Evolutionary conservation across 2,888 invertebrate species (phyloP).

Genomic region (Diachrysia chrysitis): DNA sequence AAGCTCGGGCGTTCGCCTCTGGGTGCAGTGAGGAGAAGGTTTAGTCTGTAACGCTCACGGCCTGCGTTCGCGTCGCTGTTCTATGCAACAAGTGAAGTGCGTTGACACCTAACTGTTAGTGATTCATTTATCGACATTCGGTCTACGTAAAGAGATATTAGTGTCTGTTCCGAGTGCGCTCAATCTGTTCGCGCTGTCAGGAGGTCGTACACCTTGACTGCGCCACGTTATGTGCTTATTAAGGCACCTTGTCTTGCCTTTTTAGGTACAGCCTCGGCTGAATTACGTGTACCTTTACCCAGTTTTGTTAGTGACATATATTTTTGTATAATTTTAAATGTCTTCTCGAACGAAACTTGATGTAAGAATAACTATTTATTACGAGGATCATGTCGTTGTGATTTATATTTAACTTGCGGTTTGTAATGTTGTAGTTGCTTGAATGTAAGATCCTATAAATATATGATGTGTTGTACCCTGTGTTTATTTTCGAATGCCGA

Average conservation of each 20-base stretch:
- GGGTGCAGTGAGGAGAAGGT: constrained; percentile 76
- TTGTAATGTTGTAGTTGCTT: constrained; percentile 13
- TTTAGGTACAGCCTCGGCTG: constrained; percentile 82
- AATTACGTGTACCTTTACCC: constrained; percentile 82
- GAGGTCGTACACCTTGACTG: constrained; percentile 85
- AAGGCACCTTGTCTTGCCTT: constrained; percentile 83
- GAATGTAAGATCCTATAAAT: constrained; percentile 50
- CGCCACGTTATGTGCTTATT: constrained; percentile 78
- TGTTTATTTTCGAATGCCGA: constrained; percentile 57
- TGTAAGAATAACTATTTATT: constrained; percentile 92
- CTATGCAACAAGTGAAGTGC: constrained; percentile 85
- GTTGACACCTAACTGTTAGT: constrained; percentile 88
- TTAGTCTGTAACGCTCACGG: constrained; percentile 79
- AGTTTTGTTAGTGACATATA: constrained; percentile 81
- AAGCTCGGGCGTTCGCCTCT: constrained; percentile 83
- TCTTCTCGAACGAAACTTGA: constrained; percentile 91
- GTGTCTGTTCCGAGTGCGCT: constrained; percentile 83
- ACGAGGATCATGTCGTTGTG: constrained; percentile 91
- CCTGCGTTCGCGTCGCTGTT: constrained; percentile 75
- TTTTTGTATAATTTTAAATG: constrained; percentile 82
- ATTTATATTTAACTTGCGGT: constrained; percentile 88
- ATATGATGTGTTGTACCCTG: constrained; percentile 57
- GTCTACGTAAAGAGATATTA: constrained; percentile 73
- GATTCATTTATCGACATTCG: constrained; percentile 82
- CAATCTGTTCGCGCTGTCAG: constrained; percentile 67